Evolutionary conservation across 2,797 vertebrate genomes (phyloP).

Genomic region (Tolypeutes matacus): DNA sequence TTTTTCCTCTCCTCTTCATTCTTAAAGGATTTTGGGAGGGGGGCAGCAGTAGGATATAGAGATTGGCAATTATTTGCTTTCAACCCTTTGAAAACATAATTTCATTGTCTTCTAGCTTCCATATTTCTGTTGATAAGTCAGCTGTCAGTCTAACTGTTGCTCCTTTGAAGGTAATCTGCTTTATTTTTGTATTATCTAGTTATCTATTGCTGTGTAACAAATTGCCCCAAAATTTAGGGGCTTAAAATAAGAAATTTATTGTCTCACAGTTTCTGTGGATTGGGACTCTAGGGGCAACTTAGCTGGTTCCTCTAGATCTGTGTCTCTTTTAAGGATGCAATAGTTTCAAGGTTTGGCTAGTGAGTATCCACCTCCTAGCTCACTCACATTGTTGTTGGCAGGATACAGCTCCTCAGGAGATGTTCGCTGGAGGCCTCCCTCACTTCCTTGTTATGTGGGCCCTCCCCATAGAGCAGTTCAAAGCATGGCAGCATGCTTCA

Average conservation of each 20-base stretch:
- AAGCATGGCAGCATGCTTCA: too few species aligned
- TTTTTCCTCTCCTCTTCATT: background rate
- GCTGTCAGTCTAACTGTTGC: background rate
- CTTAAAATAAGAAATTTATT: background rate
- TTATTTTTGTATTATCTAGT: background rate
- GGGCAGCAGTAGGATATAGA: background rate
- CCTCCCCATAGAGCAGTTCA: too few species aligned
- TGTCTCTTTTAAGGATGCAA: background rate
- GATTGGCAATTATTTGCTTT: background rate
- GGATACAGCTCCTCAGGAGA: background rate
- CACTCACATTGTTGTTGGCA: too few species aligned
- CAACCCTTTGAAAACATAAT: background rate
- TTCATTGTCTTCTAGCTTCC: background rate
- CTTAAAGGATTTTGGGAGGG: background rate
- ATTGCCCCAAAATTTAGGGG: background rate
- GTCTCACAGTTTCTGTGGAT: too few species aligned
- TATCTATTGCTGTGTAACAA: too few species aligned
- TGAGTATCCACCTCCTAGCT: too few species aligned
- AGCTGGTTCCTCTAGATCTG: background rate
- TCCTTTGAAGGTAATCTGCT: background rate
- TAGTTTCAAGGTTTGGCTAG: too few species aligned
- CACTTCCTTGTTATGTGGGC: too few species aligned
- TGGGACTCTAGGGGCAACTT: too few species aligned
- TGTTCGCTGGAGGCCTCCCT: background rate
- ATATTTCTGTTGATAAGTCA: background rate